Conservation (phyloP, 2,113 vertebrate species). For the Seriola dumerili region DNA sequence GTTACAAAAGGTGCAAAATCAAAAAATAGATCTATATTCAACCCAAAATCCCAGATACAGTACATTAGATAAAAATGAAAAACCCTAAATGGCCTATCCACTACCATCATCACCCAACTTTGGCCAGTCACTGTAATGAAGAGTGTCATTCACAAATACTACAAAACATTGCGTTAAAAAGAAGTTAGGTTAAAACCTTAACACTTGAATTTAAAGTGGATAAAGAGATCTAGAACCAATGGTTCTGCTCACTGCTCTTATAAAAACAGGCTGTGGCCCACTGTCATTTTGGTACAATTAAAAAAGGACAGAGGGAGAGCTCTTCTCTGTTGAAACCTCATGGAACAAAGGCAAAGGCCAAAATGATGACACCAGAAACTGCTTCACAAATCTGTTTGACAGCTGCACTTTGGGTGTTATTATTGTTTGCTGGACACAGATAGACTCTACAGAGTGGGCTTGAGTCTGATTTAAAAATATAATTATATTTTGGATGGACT, state of each 20-base stretch:
- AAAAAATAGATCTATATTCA: not conserved
- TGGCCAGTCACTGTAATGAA: not conserved
- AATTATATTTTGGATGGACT: not conserved
- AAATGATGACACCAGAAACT: conserved; percentile 45
- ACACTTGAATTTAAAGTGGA: not conserved
- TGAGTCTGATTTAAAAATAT: not conserved
- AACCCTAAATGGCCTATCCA: too few relatives aligned
- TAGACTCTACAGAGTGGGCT: not conserved
- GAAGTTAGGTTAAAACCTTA: not conserved
- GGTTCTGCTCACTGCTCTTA: not conserved
- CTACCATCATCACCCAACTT: not conserved
- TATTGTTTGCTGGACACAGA: conserved; percentile 18
- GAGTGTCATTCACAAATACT: not conserved
- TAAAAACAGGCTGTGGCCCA: conserved; percentile 2
- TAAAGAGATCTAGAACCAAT: not conserved
- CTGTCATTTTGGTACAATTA: conserved; percentile 20
- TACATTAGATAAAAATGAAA: too few relatives aligned
- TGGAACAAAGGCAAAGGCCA: conserved; percentile 60
- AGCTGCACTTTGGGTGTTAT: conserved; percentile 39
- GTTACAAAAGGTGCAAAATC: not conserved
- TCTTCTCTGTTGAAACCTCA: conserved; percentile 32
- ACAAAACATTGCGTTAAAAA: too few relatives aligned
- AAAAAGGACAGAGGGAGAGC: conserved; percentile 28
- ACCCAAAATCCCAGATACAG: not conserved
- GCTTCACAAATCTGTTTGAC: conserved; percentile 48